phyloP scores from a whole-genome alignment of 2,797 vertebrate genomes.

The Cirrhinus mrigala region DNA sequence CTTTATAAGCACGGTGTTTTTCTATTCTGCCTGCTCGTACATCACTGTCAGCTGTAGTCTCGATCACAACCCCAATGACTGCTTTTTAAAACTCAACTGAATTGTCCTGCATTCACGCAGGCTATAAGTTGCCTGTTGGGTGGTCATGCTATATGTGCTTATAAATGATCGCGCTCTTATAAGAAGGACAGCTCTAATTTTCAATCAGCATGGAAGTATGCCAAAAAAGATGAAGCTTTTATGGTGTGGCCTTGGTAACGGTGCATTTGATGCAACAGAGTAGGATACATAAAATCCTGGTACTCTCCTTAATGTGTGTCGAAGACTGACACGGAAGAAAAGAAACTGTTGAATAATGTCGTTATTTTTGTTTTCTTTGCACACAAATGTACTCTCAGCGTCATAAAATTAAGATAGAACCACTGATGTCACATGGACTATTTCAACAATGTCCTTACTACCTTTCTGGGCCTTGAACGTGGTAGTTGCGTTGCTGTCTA shows the following conservation, averaged over 20 bases:
- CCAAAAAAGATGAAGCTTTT: not conserved
- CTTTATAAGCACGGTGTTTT: conserved; percentile 58
- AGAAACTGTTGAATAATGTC: no score
- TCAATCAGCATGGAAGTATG: not conserved
- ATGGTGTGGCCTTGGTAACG: not conserved
- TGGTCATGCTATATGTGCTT: conserved; percentile 8
- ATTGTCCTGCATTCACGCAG: conserved; percentile 18
- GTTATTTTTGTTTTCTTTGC: no score
- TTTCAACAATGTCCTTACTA: no score
- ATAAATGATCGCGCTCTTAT: not conserved
- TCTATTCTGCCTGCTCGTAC: conserved; percentile 50
- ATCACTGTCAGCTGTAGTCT: conserved; percentile 58
- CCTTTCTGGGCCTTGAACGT: no score
- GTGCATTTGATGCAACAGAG: not conserved
- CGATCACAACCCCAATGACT: conserved; percentile 36
- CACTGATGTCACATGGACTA: no score
- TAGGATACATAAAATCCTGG: not conserved
- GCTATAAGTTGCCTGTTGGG: conserved; percentile 5
- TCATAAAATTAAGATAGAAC: no score
- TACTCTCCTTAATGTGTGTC: no score
- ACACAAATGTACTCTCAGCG: no score
- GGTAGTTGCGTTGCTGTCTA: no score
- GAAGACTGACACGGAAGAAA: no score
- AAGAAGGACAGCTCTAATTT: conserved; percentile 9
- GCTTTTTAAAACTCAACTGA: conserved; percentile 41